A percentile compares a stretch with the other conserved stretches of the same genome.
Evolutionary conservation across 2,113 vertebrate genomes (phyloP).

Genomic region (Hyaena hyaena): DNA sequence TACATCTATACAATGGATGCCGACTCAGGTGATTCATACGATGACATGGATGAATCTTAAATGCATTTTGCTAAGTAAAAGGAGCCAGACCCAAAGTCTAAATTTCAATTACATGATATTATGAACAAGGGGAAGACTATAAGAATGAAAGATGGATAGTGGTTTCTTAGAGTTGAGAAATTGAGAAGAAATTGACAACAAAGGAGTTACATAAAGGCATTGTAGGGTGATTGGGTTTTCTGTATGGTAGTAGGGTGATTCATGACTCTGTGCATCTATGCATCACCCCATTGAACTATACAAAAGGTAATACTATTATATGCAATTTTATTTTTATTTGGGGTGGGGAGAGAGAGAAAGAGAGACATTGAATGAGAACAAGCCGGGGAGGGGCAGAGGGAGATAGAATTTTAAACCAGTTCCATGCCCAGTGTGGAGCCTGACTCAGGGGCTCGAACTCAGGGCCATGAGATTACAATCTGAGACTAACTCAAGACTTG

Average conservation of each 20-base stretch:
- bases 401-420: too few species aligned
- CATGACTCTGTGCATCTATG: neutral
- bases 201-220: neutral
- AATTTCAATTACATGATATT: neutral
- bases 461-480: too few species aligned
- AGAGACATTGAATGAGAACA: too few species aligned
- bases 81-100: neutral
- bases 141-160: neutral
- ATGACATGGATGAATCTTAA: neutral
- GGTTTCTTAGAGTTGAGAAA: neutral
- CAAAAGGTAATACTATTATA: neutral
- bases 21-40: neutral
- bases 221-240: neutral
- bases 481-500: too few species aligned
- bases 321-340: neutral
- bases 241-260: neutral
- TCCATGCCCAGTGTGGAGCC: too few species aligned
- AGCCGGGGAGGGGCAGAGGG: too few species aligned
- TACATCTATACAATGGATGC: neutral
- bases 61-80: neutral
- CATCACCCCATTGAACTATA: neutral
- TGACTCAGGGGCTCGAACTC: too few species aligned
- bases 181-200: neutral
- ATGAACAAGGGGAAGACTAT: neutral
- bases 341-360: too few species aligned